A percentile compares a stretch with the other conserved stretches of the same genome.
These are phyloP conservation scores for Pagetopsis macropterus DNA, from an alignment of 2,797 vertebrate species.

Conservation along the genomic window DNA sequence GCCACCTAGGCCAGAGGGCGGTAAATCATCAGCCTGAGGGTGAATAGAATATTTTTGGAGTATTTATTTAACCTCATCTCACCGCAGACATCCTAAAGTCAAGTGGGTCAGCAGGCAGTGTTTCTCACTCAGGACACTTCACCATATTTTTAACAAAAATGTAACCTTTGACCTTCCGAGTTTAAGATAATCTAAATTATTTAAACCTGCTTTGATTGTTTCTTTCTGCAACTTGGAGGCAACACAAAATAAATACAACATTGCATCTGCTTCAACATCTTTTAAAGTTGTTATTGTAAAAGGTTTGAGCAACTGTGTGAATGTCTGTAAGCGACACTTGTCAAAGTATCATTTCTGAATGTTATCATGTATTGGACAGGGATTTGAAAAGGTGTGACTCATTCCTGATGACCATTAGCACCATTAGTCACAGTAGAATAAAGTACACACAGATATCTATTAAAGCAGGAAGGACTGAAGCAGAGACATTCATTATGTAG, in stretches of 20 bases:
- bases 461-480: background rate
- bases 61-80: conserved; percentile 27
- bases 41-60: conserved; percentile 31
- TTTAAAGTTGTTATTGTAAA: background rate
- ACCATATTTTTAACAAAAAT: background rate
- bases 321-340: background rate
- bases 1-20: conserved; percentile 11
- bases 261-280: no score
- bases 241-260: background rate
- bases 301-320: background rate
- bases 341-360: background rate
- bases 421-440: background rate
- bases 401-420: background rate
- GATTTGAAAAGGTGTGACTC: background rate
- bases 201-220: background rate
- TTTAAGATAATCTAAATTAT: background rate
- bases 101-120: conserved; percentile 16
- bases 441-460: background rate
- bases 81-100: conserved; percentile 3
- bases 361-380: background rate
- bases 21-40: conserved; percentile 68
- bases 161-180: conserved; percentile 8
- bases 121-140: background rate
- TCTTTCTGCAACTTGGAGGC: background rate
- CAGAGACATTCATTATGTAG: background rate